Conservation (phyloP, 2,888 invertebrate species). For the Conus canariensis region DNA sequence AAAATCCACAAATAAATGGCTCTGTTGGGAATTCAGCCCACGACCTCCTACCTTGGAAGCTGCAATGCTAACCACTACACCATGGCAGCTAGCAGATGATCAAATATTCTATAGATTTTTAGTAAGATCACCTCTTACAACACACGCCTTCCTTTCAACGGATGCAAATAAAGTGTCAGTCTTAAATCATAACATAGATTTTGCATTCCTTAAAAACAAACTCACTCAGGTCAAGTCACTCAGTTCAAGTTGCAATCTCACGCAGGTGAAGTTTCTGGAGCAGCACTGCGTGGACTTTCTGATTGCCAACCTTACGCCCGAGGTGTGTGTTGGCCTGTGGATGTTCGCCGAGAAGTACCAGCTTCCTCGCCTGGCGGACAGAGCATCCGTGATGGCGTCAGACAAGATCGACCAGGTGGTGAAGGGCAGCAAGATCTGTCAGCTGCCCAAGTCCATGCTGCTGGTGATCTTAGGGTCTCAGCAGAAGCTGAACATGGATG, state of each 20-base stretch:
- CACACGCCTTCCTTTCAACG: neutral
- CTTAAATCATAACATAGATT: too few relatives aligned
- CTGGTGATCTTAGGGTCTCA: constrained; percentile 12
- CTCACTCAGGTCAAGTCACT: too few relatives aligned
- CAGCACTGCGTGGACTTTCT: constrained; percentile 18
- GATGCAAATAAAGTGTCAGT: neutral
- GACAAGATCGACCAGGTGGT: neutral
- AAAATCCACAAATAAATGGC: too few relatives aligned
- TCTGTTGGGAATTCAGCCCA: too few relatives aligned
- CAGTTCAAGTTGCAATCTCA: too few relatives aligned
- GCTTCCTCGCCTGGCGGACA: neutral
- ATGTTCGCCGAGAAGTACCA: constrained; percentile 25
- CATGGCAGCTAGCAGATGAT: too few relatives aligned
- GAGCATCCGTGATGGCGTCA: neutral
- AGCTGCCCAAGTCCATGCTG: constrained; percentile 36
- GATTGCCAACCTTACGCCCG: neutral
- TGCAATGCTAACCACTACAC: too few relatives aligned
- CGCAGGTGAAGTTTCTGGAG: constrained; percentile 9
- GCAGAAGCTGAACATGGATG: constrained; percentile 27
- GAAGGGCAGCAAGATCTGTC: constrained; percentile 8
- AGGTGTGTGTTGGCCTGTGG: neutral
- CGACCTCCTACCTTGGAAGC: too few relatives aligned
- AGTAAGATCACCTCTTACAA: neutral
- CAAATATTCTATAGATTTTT: neutral
- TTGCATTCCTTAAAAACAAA: too few relatives aligned